Base-by-base conservation (phyloP, 2,797 vertebrate genomes). In the Stomatorhinus walkeri region DNA sequence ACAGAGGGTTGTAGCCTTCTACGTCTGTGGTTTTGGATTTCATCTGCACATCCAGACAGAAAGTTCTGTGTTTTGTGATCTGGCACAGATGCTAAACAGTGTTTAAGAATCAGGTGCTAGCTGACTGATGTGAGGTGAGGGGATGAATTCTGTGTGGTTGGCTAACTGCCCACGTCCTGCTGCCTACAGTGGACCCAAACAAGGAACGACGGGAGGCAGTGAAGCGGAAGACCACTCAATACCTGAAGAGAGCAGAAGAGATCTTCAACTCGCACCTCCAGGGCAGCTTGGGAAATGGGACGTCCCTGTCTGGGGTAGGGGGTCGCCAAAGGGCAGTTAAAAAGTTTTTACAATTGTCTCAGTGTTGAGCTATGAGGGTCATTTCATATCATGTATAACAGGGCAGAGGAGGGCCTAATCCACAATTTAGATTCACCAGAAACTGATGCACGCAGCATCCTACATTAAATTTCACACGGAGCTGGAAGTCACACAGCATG, bases 191-290 rank as follows among this genome's bases (percentile, higher is more conserved):
- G 89, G 98, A 99, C 90, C 98, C 98, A 48, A 99, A 99, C 94
- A 98, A 97, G 92, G 98, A 99, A 56, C 96, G 97, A 0, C 93
- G 97, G 0, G 98, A 99, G 93, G 98, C 98, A 0, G 98, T 99
- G 87, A 99, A 99, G 93, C 91, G 98, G 90, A 99, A 99, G 93
- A 99, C 98, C 19, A 97, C 97, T 0, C 97, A 99, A 91, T 99
- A 99, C 93, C 94, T 99, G 90, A 97, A 97, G 92, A 96, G 98
- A 32, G 98, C 98, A 0, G 98, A 99, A 89, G 98, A 99, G 90
- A 99, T 99, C 94, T 99, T 99, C 93, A 99, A 96, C 76, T 98
- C 97, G 90, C 98, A 99, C 94, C 95, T 99, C 24, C 98, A 99
- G 93, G 95, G 96, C 93, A 97, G 96, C 10, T 93, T 96, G 0